Evolutionary conservation across 92 coral and sea anemone genomes (phyloP), one percentile per base, ranked within the genome.

Genomic region (Paragorgia papillata): DNA sequence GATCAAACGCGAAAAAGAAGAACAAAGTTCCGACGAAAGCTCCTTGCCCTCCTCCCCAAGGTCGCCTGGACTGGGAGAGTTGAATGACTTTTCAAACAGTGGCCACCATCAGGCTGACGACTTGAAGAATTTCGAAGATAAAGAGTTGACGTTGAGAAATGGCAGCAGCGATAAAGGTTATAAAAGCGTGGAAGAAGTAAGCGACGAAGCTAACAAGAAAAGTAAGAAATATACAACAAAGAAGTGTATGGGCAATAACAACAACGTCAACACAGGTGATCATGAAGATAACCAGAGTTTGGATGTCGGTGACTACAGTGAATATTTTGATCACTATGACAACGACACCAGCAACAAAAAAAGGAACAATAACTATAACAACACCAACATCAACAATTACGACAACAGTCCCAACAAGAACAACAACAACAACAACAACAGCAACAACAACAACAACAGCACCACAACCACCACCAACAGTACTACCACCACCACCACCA

Each of bases 91-190:
- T 28, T 57, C 57, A 8, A 71, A 41, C 53, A 71, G 78, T 49
- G 63, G 30, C 4, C 29, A 56, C 22, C 29, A 56, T 56, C 22
- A 29, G 4, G 7, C 22, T 2, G 18, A 1, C 30, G 3, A 56
- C 3, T 22, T 28, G 31, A 22, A 56, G 79, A 85, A 92, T 56
- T 87, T 86, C 96, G 96, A 92, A 28, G 83, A 49, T 25, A 86
- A 74, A 79, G n/a, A 89, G 62, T 48, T 89, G 91, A 19, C 96
- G 86, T 56, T 22, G 29, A 15, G 3, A 14, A 56, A 56, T 56
- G 3, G 10, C 30, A 13, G 30, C 33, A 15, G 15, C 22, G 62
- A 28, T 56, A 28, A 56, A 22, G 33, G 17, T 56, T 8, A 6
- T n/a, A 51, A 51, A 51, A 51, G 26, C 15, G 62, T 9, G 4